Percentiles rank a stretch among this genome's conserved stretches.
Conservation (phyloP, 2,888 invertebrate genomes). For the Nephrotoma flavescens region DNA sequence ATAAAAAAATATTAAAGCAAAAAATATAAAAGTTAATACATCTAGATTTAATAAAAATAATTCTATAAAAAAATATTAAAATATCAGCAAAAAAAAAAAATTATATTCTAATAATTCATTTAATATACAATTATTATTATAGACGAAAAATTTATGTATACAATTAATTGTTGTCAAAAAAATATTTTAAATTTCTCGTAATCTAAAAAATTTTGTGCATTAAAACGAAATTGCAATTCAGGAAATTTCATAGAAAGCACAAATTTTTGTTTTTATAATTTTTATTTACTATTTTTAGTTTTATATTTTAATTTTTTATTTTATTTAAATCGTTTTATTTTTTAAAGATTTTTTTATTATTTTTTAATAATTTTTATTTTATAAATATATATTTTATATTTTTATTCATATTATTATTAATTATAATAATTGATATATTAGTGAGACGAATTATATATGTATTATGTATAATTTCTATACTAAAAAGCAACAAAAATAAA, state of each 20-base stretch:
- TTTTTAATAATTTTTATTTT: neutral
- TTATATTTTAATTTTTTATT: neutral
- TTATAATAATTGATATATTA: neutral
- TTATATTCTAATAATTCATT: neutral
- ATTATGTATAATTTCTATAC: neutral
- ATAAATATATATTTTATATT: neutral
- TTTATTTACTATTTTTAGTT: neutral
- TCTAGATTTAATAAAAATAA: neutral
- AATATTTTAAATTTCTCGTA: neutral
- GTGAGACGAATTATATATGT: neutral
- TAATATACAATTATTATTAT: neutral
- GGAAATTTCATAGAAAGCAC: neutral
- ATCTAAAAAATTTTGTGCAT: neutral
- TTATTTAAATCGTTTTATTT: neutral
- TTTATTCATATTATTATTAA: neutral
- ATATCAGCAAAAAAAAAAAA: neutral
- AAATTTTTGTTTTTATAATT: neutral
- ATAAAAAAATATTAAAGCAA: neutral
- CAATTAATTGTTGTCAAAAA: neutral
- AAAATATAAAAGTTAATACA: neutral
- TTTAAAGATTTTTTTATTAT: neutral
- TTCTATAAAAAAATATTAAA: neutral
- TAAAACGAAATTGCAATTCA: neutral
- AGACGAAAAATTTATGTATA: neutral
- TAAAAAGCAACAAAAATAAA: neutral